Percentiles rank a stretch among this genome's conserved stretches.
These are phyloP conservation scores for Petrocephalus sullivani DNA, from an alignment of 2,797 vertebrate species.

Conservation along the genomic window DNA sequence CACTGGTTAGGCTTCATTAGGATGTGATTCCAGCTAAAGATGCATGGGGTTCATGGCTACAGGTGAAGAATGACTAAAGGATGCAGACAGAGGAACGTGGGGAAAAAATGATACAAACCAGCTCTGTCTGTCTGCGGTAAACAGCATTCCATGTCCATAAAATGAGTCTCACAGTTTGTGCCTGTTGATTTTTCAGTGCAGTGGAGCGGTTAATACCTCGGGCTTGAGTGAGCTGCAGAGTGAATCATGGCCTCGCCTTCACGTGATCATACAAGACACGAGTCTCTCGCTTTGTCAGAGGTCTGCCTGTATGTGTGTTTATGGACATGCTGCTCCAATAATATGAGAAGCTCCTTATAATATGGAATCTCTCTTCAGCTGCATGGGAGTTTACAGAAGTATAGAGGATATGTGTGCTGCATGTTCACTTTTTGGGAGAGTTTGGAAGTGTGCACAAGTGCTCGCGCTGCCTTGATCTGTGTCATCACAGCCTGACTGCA, in stretches of 20 bases:
- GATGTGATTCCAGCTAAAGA: background rate
- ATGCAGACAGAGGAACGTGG: background rate
- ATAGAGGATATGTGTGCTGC: background rate
- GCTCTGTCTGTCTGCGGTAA: background rate
- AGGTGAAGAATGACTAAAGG: background rate
- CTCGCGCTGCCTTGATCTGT: background rate
- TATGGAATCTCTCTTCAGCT: background rate
- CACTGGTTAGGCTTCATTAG: background rate
- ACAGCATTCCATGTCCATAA: background rate
- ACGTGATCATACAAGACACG: background rate
- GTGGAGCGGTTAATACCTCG: background rate
- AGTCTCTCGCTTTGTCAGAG: background rate
- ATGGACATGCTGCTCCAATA: background rate
- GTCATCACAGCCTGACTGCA: background rate
- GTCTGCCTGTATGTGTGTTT: background rate
- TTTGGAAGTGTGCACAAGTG: background rate
- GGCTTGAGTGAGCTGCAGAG: background rate
- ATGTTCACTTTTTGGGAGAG: background rate
- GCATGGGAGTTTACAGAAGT: background rate
- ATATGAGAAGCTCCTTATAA: background rate
- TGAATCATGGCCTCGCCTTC: background rate
- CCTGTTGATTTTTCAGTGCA: background rate
- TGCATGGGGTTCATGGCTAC: background rate
- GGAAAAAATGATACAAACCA: background rate
- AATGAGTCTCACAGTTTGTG: background rate